phyloP scores from a whole-genome alignment of 92 coral and sea anemone species.

The Heteractis magnifica region DNA sequence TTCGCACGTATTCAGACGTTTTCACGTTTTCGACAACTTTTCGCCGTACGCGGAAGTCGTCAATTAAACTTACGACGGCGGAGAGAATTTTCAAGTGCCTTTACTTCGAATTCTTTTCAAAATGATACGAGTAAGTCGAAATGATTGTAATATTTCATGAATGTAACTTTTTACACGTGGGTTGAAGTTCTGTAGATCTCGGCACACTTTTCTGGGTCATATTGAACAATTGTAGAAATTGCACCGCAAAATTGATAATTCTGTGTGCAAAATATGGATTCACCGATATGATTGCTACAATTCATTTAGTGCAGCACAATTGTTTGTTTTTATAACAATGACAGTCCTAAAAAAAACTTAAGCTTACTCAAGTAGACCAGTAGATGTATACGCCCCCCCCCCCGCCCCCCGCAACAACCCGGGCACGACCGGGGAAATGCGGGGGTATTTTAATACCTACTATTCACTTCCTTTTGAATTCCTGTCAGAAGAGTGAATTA shows the following conservation, averaged over 20 bases:
- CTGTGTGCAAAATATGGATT: not conserved
- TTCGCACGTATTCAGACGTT: slow-evolving; percentile 27
- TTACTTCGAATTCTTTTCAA: slow-evolving; percentile 2
- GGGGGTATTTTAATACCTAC: too few relatives aligned
- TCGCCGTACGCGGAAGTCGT: slow-evolving; percentile 18
- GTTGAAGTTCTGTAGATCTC: not conserved
- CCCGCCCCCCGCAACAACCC: too few relatives aligned
- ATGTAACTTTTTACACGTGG: not conserved
- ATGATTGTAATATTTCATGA: not conserved
- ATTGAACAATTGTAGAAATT: not conserved
- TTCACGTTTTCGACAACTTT: slow-evolving; percentile 24
- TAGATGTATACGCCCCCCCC: too few relatives aligned
- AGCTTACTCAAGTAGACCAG: too few relatives aligned
- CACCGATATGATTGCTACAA: not conserved
- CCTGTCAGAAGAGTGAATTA: too few relatives aligned
- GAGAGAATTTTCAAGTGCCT: slow-evolving; percentile 3
- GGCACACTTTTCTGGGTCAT: not conserved
- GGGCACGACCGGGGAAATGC: too few relatives aligned
- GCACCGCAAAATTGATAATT: not conserved
- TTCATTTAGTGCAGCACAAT: not conserved
- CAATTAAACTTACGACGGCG: slow-evolving; percentile 3
- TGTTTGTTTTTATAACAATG: too few relatives aligned
- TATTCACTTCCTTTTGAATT: too few relatives aligned
- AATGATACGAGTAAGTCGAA: slow-evolving; percentile 1
- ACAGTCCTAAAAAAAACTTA: too few relatives aligned